Evolutionary conservation across 2,797 vertebrate species (phyloP).

Genomic region (Carduelis carduelis): DNA sequence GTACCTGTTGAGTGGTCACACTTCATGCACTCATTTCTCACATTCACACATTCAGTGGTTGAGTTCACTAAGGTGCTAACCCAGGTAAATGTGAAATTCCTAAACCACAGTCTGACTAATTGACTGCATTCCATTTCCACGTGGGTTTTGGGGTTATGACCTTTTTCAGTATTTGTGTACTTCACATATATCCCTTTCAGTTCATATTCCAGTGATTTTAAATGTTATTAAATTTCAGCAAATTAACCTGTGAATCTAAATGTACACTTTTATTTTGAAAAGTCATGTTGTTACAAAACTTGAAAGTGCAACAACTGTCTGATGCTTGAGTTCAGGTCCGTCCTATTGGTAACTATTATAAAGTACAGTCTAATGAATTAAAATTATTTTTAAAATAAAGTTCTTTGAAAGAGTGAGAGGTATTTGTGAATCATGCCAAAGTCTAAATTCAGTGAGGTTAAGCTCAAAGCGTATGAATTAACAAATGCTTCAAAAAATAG

Average conservation of each 20-base stretch:
- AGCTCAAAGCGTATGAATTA: not conserved
- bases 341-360: conserved; percentile 68
- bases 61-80: conserved; percentile 78
- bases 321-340: conserved; percentile 72
- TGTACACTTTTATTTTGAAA: conserved; percentile 77
- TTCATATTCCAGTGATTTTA: conserved; percentile 74
- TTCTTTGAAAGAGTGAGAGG: conserved; percentile 67
- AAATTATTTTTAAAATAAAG: conserved; percentile 75
- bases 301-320: conserved; percentile 77
- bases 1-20: conserved; percentile 55
- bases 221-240: conserved; percentile 76
- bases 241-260: conserved; percentile 78
- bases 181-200: conserved; percentile 75
- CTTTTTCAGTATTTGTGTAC: conserved; percentile 74
- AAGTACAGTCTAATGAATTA: conserved; percentile 68
- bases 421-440: conserved; percentile 63
- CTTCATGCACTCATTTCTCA: conserved; percentile 68
- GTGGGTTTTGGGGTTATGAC: conserved; percentile 61
- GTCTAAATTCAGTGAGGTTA: not conserved
- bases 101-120: conserved; percentile 61
- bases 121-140: conserved; percentile 70
- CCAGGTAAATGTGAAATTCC: conserved; percentile 73
- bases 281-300: conserved; percentile 75
- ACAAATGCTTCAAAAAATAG: not conserved
- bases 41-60: conserved; percentile 55